Evolutionary conservation across 64 coral and sea anemone species (phyloP).

Genomic region (Montipora cactus): DNA sequence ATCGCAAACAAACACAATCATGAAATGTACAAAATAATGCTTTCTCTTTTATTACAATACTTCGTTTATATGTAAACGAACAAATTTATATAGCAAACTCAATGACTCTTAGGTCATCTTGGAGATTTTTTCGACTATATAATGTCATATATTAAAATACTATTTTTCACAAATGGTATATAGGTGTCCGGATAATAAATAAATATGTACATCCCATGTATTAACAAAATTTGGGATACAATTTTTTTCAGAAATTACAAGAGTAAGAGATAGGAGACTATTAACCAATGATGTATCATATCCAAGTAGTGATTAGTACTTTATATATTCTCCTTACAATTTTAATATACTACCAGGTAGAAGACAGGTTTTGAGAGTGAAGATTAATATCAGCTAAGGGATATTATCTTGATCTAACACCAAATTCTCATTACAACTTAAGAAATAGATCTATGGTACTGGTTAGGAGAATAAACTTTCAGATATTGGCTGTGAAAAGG

Average conservation of each 20-base stretch:
- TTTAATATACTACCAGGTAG: too few species aligned
- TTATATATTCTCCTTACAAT: too few species aligned
- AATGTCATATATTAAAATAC: constrained; percentile 63
- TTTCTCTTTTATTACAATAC: constrained; percentile 36
- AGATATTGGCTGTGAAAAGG: too few species aligned
- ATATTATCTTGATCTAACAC: too few species aligned
- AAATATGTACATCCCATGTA: constrained; percentile 52
- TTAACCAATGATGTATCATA: not conserved
- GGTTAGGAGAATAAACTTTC: too few species aligned
- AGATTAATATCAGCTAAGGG: too few species aligned
- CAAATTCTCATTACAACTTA: too few species aligned
- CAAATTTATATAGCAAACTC: constrained; percentile 39
- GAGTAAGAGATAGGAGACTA: not conserved
- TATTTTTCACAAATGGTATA: constrained; percentile 61
- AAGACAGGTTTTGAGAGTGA: too few species aligned
- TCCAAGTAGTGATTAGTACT: not conserved
- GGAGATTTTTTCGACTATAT: not conserved
- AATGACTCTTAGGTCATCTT: constrained; percentile 12
- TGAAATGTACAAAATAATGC: constrained; percentile 40
- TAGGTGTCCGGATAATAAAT: constrained; percentile 58
- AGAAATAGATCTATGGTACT: too few species aligned
- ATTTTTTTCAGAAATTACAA: not conserved
- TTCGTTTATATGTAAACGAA: constrained; percentile 48
- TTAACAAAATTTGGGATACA: constrained; percentile 41
- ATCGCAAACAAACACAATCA: not conserved